phyloP scores from a whole-genome alignment of 1,140 invertebrate genomes.

The Tetranychus cinnabarinus region DNA sequence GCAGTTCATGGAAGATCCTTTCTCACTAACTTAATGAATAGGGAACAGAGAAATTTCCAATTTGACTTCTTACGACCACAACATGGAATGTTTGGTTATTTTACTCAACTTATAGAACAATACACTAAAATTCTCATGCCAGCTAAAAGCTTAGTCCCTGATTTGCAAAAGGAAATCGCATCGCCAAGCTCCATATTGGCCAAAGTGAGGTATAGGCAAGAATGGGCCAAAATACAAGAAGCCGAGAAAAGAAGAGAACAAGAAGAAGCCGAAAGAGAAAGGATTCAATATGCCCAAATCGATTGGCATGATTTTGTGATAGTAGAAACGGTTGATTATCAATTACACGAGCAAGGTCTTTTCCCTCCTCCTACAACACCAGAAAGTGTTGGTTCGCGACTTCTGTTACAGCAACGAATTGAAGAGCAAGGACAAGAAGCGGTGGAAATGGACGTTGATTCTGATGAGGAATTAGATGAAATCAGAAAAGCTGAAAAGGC shows the following conservation, averaged over 20 bases:
- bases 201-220: slow-evolving; percentile 75
- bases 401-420: slow-evolving; percentile 48
- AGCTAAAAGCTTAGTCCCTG: slow-evolving; percentile 62
- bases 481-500: slow-evolving; percentile 12
- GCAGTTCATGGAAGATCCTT: slow-evolving; percentile 94
- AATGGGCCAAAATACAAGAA: slow-evolving; percentile 87
- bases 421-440: slow-evolving; percentile 26
- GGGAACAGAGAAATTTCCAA: slow-evolving; percentile 91
- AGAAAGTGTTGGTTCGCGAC: slow-evolving; percentile 78
- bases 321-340: slow-evolving; percentile 97
- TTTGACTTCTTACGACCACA: slow-evolving; percentile 97
- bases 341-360: slow-evolving; percentile 64
- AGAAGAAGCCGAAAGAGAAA: slow-evolving; percentile 76
- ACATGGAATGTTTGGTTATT: slow-evolving; percentile 95
- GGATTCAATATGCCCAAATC: slow-evolving; percentile 87
- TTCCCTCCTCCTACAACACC: slow-evolving; percentile 92
- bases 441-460: slow-evolving; percentile 40
- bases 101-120: slow-evolving; percentile 90
- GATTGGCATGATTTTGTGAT: slow-evolving; percentile 99
- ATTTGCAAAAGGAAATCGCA: slow-evolving; percentile 49
- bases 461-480: slow-evolving; percentile 47
- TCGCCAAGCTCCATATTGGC: slow-evolving; percentile 45
- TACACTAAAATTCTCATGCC: slow-evolving; percentile 90
- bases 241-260: slow-evolving; percentile 72
- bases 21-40: slow-evolving; percentile 90